Conservation (phyloP, 1,140 invertebrate genomes). For the Dreissena polymorpha region DNA sequence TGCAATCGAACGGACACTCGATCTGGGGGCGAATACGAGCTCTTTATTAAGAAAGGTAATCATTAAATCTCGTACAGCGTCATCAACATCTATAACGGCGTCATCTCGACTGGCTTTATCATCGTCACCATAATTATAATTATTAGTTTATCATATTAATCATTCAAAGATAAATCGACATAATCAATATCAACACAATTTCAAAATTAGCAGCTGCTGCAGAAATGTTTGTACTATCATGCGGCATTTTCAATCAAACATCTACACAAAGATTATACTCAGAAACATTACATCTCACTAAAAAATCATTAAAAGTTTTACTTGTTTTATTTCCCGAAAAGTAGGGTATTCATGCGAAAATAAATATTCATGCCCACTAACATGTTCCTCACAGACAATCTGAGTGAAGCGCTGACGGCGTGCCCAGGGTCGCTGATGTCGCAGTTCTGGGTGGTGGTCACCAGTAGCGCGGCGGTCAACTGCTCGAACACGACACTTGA, state of each 20-base stretch:
- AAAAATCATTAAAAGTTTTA: too few species aligned
- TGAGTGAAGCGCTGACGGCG: not conserved
- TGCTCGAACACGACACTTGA: conserved; percentile 32
- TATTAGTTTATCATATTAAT: not conserved
- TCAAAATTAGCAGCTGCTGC: not conserved
- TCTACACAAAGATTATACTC: too few species aligned
- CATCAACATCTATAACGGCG: too few species aligned
- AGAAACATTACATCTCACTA: too few species aligned
- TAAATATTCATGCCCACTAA: too few species aligned
- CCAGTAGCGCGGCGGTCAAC: not conserved
- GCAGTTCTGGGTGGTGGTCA: conserved; percentile 36
- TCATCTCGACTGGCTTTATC: not conserved
- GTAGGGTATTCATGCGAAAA: too few species aligned
- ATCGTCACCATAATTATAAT: not conserved
- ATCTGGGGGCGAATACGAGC: conserved; percentile 48
- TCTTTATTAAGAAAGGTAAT: conserved; percentile 32
- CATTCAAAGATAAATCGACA: not conserved
- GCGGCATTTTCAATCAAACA: too few species aligned
- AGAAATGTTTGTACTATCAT: too few species aligned
- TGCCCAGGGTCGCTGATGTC: conserved; percentile 24
- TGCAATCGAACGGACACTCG: conserved; percentile 23
- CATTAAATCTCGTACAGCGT: not conserved
- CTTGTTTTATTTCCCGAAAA: too few species aligned
- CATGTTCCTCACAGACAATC: too few species aligned
- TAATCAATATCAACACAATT: not conserved